Base-by-base conservation (phyloP, 2,113 vertebrate genomes). In the Terrapene triunguis region DNA sequence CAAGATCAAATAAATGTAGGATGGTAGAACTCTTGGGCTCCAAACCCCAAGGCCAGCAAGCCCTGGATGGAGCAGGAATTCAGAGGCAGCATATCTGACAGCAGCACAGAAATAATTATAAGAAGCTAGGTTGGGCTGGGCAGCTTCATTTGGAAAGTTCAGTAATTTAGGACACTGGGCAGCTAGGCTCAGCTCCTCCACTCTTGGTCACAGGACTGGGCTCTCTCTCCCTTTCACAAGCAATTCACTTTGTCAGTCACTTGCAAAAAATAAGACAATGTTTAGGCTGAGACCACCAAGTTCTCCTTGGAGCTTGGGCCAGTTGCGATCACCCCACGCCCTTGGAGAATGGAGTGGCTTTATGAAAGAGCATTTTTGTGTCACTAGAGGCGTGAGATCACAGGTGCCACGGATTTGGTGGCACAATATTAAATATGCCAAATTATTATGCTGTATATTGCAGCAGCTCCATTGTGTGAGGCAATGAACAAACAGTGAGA, bases 151-250 rank as follows among this genome's bases (percentile, higher is more conserved):
- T 96, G 48, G 59, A 87, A 50, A 2, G 53, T 53, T 16, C 0
- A 0, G 76, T n/a, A 76, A 3, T 92, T 88, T 57, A 81, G 90
- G 87, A 92, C 8, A 3, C 55, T 95, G 57, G 86, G 55, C 93
- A 91, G 29, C 69, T 86, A 76, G 27, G 50, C 80, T 97, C 89
- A 94, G 85, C 90, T 95, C 96, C 72, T 32, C 50, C 62, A 91
- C 79, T 97, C 93, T 85, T 92, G 93, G 90, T 86, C 95, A 95
- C 90, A 96, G 95, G 93, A 96, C 93, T 87, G 87, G 74, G 92
- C 95, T 97, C 92, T 95, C 94, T 97, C 47, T 89, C 96, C 85
- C 38, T 95, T 96, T 94, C 79, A 87, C 85, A 93, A 88, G 85
- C 79, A 94, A 24, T 95, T 95, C 93, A 94, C 90, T 96, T 93